These are phyloP conservation scores for Benthosema pterotum DNA, from an alignment of 2,797 vertebrate genomes.

Conservation along the genomic window DNA sequence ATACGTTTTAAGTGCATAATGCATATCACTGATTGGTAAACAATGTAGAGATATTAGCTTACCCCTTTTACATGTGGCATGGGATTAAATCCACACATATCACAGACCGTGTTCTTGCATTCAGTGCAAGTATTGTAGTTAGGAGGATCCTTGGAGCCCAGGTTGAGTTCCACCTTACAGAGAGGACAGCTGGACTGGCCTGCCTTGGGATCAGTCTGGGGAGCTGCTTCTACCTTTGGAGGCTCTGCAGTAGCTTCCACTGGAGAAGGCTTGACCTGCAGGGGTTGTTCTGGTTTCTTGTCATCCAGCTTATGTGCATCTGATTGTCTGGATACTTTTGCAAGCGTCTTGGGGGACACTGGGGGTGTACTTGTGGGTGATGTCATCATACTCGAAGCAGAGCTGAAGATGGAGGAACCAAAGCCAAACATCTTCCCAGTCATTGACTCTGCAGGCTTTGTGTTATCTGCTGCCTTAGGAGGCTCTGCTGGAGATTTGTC, in stretches of 20 bases:
- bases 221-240: conserved; percentile 48
- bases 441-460: conserved; percentile 81
- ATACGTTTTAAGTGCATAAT: too few relatives aligned
- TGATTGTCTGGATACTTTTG: conserved; percentile 71
- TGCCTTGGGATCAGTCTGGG: conserved; percentile 41
- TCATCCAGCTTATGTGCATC: conserved; percentile 47
- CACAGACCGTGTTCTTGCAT: conserved; percentile 90
- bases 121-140: conserved; percentile 92
- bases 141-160: conserved; percentile 79
- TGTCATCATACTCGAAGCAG: conserved; percentile 87
- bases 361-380: conserved; percentile 68
- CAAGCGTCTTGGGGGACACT: conserved; percentile 53
- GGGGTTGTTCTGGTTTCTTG: conserved; percentile 25
- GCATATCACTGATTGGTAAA: background rate
- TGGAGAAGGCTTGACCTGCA: too few relatives aligned
- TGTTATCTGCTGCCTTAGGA: conserved; percentile 24
- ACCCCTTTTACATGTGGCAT: conserved; percentile 80
- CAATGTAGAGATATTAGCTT: conserved; percentile 11
- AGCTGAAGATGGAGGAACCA: conserved; percentile 88
- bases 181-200: conserved; percentile 81
- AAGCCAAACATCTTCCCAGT: conserved; percentile 90
- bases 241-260: too few relatives aligned
- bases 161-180: conserved; percentile 87
- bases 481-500: conserved; percentile 44
- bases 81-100: conserved; percentile 95